phyloP scores from a whole-genome alignment of 2,113 vertebrate species.

The Sula dactylatra region DNA sequence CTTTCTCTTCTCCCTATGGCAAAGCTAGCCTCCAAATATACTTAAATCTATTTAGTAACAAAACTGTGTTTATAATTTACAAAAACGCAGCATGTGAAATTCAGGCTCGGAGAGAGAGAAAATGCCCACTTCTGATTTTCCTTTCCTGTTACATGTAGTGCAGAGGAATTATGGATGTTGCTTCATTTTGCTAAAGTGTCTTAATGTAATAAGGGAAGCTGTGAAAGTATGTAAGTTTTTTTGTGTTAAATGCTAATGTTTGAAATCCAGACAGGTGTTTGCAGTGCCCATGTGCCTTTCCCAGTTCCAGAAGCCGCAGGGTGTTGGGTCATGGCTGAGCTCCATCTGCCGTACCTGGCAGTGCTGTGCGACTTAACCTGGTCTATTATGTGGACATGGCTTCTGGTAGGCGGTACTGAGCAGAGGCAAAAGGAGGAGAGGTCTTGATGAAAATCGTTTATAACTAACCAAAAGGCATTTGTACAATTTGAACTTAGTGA shows the following conservation, averaged over 20 bases:
- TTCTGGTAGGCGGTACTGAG: not conserved
- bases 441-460: not conserved
- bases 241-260: not conserved
- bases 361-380: rapidly evolving
- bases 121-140: not conserved
- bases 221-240: not conserved
- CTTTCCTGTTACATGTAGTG: not conserved
- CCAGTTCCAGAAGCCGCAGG: not conserved
- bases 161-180: not conserved
- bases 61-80: not conserved
- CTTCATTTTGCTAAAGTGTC: not conserved
- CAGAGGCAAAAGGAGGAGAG: not conserved
- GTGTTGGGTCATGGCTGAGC: not conserved
- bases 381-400: rapidly evolving
- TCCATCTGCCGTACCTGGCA: not conserved
- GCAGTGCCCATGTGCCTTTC: not conserved
- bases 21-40: not conserved
- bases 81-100: not conserved
- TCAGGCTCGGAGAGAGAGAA: not conserved
- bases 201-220: not conserved
- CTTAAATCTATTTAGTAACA: not conserved
- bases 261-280: not conserved
- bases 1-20: not conserved
- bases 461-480: not conserved
- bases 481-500: not conserved